These are phyloP conservation scores for Microtus richardsoni DNA, from an alignment of 2,113 vertebrate genomes.

Conservation along the genomic window DNA sequence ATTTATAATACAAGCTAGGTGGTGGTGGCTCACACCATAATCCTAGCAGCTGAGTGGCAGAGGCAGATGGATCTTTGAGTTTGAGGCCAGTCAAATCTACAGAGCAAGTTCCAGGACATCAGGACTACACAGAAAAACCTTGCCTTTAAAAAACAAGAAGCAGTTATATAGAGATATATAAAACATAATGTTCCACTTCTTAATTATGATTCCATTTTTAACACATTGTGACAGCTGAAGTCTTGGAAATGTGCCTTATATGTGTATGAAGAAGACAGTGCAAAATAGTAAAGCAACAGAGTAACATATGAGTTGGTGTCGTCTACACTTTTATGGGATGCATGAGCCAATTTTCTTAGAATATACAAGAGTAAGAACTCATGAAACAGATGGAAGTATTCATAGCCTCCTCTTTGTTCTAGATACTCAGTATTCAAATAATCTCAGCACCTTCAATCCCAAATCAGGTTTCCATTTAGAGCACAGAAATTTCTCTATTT, in stretches of 20 bases:
- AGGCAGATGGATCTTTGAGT: background rate
- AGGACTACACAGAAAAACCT: background rate
- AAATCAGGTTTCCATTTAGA: background rate
- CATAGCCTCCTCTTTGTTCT: background rate
- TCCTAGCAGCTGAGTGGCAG: background rate
- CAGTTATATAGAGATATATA: background rate
- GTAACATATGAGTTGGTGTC: background rate
- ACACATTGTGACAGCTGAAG: background rate
- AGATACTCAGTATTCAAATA: background rate
- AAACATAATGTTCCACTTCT: background rate
- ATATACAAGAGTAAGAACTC: background rate
- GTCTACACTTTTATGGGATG: background rate
- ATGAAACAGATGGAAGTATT: background rate
- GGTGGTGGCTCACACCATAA: background rate
- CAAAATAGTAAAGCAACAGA: background rate
- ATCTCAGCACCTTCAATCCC: background rate
- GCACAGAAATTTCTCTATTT: background rate
- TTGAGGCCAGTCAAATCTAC: background rate
- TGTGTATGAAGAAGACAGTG: background rate
- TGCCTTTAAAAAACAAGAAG: background rate
- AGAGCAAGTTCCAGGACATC: background rate
- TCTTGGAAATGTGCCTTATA: background rate
- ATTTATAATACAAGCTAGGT: background rate
- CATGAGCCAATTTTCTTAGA: background rate
- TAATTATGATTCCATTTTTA: constrained; percentile 18